Conservation (phyloP, 1,140 invertebrate species). For the Polyergus mexicanus region DNA sequence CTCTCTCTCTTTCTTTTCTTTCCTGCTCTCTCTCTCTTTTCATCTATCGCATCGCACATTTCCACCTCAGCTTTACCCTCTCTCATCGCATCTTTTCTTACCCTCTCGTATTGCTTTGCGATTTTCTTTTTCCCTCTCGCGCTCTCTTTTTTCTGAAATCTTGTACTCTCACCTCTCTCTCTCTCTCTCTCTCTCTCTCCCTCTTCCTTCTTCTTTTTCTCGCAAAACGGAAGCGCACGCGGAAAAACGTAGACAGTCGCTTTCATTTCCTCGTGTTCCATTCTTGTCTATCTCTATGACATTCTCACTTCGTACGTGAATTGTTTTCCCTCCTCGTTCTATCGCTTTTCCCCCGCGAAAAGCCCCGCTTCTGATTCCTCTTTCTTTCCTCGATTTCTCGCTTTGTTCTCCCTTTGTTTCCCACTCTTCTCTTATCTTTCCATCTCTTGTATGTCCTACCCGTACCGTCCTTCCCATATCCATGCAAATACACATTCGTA, state of each 20-base stretch:
- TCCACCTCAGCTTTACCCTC: slow-evolving; percentile 63
- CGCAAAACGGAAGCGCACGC: slow-evolving; percentile 11
- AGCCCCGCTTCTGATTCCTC: neutral
- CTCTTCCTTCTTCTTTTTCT: neutral
- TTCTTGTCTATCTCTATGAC: slow-evolving; percentile 38
- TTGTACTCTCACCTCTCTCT: slow-evolving; percentile 53
- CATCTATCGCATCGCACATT: neutral
- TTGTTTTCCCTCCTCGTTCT: slow-evolving; percentile 38
- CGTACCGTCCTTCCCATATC: neutral
- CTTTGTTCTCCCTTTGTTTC: slow-evolving; percentile 24
- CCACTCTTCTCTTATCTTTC: slow-evolving; percentile 16
- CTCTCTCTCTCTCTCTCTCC: neutral
- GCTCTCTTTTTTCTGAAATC: slow-evolving; percentile 1
- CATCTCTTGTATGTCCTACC: slow-evolving; percentile 17
- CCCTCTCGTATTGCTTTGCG: slow-evolving; percentile 63
- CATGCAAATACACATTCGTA: slow-evolving; percentile 13
- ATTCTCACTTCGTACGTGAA: slow-evolving; percentile 50
- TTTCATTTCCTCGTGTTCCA: slow-evolving; percentile 27
- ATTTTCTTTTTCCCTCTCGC: slow-evolving; percentile 27
- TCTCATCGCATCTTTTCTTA: slow-evolving; percentile 65
- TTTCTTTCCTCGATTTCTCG: slow-evolving; percentile 49
- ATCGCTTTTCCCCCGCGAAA: neutral
- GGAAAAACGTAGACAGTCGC: slow-evolving; percentile 21
- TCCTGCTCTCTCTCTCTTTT: neutral
- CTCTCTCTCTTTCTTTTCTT: slow-evolving; percentile 3